Base-by-base conservation (phyloP, 2,888 invertebrate genomes). In the Apantesis nais region DNA sequence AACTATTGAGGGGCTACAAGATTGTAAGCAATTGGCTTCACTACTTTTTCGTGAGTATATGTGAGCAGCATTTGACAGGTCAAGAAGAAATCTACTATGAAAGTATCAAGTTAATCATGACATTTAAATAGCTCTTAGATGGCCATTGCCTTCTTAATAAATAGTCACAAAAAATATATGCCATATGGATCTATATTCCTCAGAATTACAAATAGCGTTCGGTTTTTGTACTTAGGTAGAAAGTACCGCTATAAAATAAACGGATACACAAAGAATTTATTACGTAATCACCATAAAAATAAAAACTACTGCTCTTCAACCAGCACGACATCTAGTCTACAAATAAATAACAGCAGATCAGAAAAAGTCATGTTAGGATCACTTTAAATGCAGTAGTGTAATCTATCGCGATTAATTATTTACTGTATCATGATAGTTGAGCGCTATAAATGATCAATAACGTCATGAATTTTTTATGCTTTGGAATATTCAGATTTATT, bases 1-100 rank as follows among this genome's bases (percentile, higher is more conserved):
- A 25, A 4, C n/a, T 11, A 52, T 8, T 3, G 39, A 8, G 39
- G 34, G 34, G 34, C 34, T 48, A 48, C 41, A 14, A 41, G 34
- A 41, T 12, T 12, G 41, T 41, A 16, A 16, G 14, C 41, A 41
- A 11, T 2, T 52, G 11, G 48, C n/a, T 52, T 52, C 2, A 52
- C 9, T 52, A 1, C 11, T 9, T 3, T n/a, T 52, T n/a, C 48
- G 48, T 52, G 11, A 52, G n/a, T 11, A 52, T 52, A 52, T 52
- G 48, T 52, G 48, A n/a, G 48, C n/a, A 52, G 48, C 48, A 52
- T 52, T 52, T 52, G 48, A 52, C 19, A 68, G 67, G 65, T 52
- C 61, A 70, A 60, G 69, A 44, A 19, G 52, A 67, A 41, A 66
- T 69, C 44, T 34, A 19, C 48, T 52, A 52, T n/a, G 48, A 22